Conservation (phyloP, 2,888 invertebrate genomes). For the Poecilobothrus nobilitatus region DNA sequence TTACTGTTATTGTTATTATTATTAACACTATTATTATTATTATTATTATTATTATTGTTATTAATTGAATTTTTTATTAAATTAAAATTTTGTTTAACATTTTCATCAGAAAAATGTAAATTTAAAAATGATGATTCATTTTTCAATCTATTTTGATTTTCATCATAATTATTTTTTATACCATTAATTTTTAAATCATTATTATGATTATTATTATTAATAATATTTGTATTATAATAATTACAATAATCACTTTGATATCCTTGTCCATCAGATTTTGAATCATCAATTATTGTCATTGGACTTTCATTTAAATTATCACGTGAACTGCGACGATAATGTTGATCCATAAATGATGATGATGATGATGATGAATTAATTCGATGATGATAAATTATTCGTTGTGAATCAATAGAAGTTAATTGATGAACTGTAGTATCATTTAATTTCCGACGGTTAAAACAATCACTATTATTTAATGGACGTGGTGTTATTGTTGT, state of each 20-base stretch:
- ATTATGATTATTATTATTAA: slow-evolving; percentile 16
- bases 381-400: not conserved
- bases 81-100: not conserved
- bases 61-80: not conserved
- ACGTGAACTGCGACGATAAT: slow-evolving; percentile 25
- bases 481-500: slow-evolving; percentile 25
- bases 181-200: slow-evolving; percentile 11
- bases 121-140: not conserved
- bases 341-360: slow-evolving; percentile 19
- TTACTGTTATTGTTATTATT: not conserved
- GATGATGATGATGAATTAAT: not conserved
- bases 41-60: slow-evolving; percentile 2
- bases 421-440: slow-evolving; percentile 23
- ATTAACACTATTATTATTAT: not conserved
- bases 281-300: slow-evolving; percentile 23
- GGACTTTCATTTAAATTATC: slow-evolving; percentile 27
- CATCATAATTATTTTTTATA: not conserved
- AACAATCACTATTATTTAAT: slow-evolving; percentile 26
- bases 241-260: slow-evolving; percentile 17
- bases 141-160: not conserved
- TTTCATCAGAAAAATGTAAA: not conserved
- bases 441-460: slow-evolving; percentile 28
- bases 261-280: slow-evolving; percentile 22
- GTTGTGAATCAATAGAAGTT: slow-evolving; percentile 18
- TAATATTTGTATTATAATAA: slow-evolving; percentile 9